Conservation (phyloP, 2,113 vertebrate species). For the Menura novaehollandiae region DNA sequence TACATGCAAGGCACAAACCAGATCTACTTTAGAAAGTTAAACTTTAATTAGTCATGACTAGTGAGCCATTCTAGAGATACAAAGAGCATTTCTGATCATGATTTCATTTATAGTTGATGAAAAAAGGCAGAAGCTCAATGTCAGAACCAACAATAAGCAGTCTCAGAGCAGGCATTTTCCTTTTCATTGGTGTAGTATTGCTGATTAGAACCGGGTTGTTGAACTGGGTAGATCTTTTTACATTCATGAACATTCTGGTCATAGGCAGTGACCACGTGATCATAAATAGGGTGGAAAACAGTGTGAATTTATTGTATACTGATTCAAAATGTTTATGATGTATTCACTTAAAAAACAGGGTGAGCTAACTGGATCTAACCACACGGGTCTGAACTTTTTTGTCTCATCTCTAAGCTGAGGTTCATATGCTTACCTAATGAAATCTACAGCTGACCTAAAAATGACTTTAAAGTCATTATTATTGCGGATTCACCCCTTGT, state of each 20-base stretch:
- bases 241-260: neutral
- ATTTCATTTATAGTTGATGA: neutral
- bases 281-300: neutral
- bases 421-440: neutral
- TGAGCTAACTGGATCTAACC: neutral
- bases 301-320: neutral
- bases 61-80: neutral
- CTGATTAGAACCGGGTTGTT: neutral
- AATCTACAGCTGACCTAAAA: neutral
- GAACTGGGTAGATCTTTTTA: neutral
- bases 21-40: neutral
- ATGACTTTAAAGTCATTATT: neutral
- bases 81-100: neutral
- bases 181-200: neutral
- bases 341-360: neutral
- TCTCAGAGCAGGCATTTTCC: neutral
- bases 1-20: neutral
- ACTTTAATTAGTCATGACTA: neutral
- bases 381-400: neutral
- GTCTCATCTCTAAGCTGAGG: neutral
- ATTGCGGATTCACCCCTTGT: neutral
- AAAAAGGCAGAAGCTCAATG: neutral
- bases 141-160: neutral
- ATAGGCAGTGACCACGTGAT: neutral
- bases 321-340: neutral